These are phyloP conservation scores for Nymphalis polychloros DNA, from an alignment of 2,888 invertebrate genomes.

Conservation along the genomic window DNA sequence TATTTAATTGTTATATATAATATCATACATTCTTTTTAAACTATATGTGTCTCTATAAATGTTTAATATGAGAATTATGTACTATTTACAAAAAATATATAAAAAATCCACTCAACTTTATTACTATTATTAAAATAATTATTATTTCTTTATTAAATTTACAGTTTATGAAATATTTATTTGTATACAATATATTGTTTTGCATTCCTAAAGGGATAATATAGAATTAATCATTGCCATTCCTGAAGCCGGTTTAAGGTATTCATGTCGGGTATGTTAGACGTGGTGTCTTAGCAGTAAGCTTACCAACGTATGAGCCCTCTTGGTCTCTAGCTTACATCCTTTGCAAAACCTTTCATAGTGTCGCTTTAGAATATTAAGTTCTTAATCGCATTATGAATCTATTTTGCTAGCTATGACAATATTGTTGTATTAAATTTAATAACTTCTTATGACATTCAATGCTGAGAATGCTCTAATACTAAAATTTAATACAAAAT, in stretches of 20 bases:
- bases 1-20: too few species aligned
- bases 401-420: neutral
- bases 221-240: slow-evolving; percentile 15
- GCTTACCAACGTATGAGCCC: slow-evolving; percentile 6
- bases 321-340: slow-evolving; percentile 1
- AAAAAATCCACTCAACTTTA: too few species aligned
- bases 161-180: neutral
- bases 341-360: neutral
- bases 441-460: too few species aligned
- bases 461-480: too few species aligned
- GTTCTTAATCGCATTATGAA: neutral
- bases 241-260: slow-evolving; percentile 21
- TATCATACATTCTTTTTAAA: too few species aligned
- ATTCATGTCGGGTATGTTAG: slow-evolving; percentile 35
- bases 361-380: neutral
- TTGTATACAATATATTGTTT: neutral
- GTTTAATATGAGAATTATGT: too few species aligned
- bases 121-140: too few species aligned
- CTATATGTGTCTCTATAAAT: too few species aligned
- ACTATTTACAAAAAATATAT: neutral
- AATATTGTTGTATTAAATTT: neutral
- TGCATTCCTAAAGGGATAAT: slow-evolving; percentile 14
- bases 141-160: neutral
- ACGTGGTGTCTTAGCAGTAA: slow-evolving; percentile 37
- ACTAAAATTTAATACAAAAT: too few species aligned